Percentiles rank a stretch among this genome's conserved stretches.
phyloP scores from a whole-genome alignment of 1,140 invertebrate genomes.

The Aleiodes sp. region DNA sequence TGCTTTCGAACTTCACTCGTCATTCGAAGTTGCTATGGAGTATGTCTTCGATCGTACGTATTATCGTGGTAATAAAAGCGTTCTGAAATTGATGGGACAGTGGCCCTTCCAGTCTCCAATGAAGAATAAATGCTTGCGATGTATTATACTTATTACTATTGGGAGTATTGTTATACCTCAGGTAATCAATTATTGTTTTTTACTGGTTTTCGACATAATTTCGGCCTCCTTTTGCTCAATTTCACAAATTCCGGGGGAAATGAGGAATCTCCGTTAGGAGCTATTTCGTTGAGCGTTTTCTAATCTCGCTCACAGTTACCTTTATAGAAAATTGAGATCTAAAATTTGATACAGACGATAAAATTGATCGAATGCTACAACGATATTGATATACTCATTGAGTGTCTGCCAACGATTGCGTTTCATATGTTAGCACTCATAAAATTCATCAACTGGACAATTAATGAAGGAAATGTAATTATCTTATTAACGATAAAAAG shows the following conservation, averaged over 20 bases:
- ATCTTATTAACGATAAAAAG: too few relatives aligned
- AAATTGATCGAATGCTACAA: too few relatives aligned
- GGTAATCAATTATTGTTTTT: neutral
- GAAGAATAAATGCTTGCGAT: neutral
- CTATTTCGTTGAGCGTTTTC: too few relatives aligned
- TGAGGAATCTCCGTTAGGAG: too few relatives aligned
- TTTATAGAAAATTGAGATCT: too few relatives aligned
- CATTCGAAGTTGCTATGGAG: neutral
- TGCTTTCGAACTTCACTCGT: neutral
- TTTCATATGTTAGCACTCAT: constrained; percentile 5
- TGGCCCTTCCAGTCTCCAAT: constrained; percentile 22
- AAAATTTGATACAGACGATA: too few relatives aligned
- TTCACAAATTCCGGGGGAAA: too few relatives aligned
- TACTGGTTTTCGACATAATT: neutral
- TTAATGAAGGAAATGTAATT: constrained; percentile 23
- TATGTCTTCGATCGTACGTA: constrained; percentile 1
- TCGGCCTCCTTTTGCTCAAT: too few relatives aligned
- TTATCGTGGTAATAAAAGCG: neutral
- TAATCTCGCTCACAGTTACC: too few relatives aligned
- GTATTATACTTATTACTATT: neutral
- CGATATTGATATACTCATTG: neutral
- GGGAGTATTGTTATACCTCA: constrained; percentile 15
- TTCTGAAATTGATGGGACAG: constrained; percentile 1
- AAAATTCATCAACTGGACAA: constrained; percentile 11
- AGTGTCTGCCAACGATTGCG: constrained; percentile 7